phyloP scores from a whole-genome alignment of 2,797 vertebrate genomes.

The Periparus ater region DNA sequence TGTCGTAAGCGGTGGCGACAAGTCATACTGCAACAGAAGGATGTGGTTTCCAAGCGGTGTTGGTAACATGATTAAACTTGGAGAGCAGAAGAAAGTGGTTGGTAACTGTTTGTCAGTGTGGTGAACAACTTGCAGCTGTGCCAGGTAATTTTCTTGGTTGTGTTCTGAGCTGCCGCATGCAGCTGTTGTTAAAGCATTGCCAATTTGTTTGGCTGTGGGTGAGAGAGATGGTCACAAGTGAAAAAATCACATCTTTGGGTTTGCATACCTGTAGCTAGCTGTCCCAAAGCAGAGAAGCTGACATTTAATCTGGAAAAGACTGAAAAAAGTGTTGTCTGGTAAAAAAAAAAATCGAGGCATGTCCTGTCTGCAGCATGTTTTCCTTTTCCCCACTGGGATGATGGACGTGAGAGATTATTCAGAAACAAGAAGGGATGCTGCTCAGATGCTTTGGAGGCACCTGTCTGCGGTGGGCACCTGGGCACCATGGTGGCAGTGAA shows the following conservation, averaged over 20 bases:
- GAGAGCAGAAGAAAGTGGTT: constrained; percentile 49
- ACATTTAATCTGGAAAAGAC: neutral
- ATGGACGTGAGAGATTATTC: constrained; percentile 11
- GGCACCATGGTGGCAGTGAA: neutral
- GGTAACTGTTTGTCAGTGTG: constrained; percentile 18
- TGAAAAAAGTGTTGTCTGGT: neutral
- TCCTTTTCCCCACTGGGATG: constrained; percentile 5
- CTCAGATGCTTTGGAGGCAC: neutral
- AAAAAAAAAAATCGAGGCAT: neutral
- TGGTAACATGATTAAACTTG: constrained; percentile 23
- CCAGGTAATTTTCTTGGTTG: constrained; percentile 13
- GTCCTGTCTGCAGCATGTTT: constrained; percentile 10
- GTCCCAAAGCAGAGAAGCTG: neutral
- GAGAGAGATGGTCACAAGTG: constrained; percentile 1
- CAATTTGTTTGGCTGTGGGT: neutral
- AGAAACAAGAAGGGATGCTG: constrained; percentile 19
- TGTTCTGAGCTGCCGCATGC: constrained; percentile 1
- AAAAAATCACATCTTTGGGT: neutral
- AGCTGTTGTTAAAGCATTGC: neutral
- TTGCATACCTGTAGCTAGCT: neutral
- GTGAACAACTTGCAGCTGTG: neutral
- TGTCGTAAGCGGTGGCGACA: neutral
- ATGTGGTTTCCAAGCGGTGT: constrained; percentile 34
- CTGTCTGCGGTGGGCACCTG: neutral
- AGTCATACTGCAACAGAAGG: constrained; percentile 39